Base-by-base conservation (phyloP, 2,797 vertebrate species). In the Leptoclinus maculatus region DNA sequence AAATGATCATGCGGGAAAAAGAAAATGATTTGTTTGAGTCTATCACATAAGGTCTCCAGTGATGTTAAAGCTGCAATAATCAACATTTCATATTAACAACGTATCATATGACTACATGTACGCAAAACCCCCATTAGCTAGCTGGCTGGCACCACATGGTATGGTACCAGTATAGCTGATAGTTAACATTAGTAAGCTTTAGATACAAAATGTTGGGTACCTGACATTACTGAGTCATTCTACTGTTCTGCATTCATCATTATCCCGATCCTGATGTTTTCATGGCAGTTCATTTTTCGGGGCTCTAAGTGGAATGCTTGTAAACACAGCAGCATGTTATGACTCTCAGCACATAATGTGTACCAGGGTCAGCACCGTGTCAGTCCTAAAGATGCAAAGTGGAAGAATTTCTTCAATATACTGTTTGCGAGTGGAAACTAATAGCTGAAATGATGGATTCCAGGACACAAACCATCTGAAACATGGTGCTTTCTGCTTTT, bases 371-470 rank as follows among this genome's bases (percentile, higher is more conserved):
- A 84, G 84, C 81, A 78, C 49, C 56, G 70, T 82, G 81, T 74
- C 76, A 82, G 29, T 82, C 71, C 57, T 63, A 84, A 73, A 84
- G 71, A 80, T 78, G 81, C 74, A 64, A 82, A 81, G 63, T 53
- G 43, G 65, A 67, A 65, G n/a, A n/a, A 34, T 66, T 81, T 74
- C 51, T 67, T 17, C 27, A 64, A 32, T 68, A 56, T 23, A 23
- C 2, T n/a, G 3, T 54, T 59, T 64, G 67, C 45, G 0, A 38
- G 11, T 41, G 49, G 16, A 32, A 72, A 32, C 69, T 78, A 85
- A 80, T 9, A 63, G 67, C 76, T 80, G 76, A 67, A 73, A 72
- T 72, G 53, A 78, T 11, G 0, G 16, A 64, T 67, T 56, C 14
- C 41, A 60, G 39, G 32, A 67, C 79, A 58, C 12, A 66, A 58